Base-by-base conservation (phyloP, 2,797 vertebrate species). In the Falco naumanni region DNA sequence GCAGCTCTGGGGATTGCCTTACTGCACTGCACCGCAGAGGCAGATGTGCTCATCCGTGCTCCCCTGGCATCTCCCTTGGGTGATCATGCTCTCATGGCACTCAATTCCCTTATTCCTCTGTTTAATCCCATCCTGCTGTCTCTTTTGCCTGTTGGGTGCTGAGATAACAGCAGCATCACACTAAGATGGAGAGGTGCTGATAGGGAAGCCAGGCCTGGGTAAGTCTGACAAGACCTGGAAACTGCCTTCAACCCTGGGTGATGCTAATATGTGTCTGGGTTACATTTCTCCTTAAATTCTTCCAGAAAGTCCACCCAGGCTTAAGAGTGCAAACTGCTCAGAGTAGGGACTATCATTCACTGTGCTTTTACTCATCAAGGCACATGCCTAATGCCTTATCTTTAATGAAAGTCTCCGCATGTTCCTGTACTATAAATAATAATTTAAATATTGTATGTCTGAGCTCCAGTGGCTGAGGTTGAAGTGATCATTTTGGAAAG, bases 401-500 rank as follows among this genome's bases (percentile, higher is more conserved):
- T 91, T 96, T 96, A 95, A 94, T 95, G 94, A 95, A 95, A 96
- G 72, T 92, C 93, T 88, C 93, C 3, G 29, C 89, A 45, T 95
- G 92, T 97, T 97, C 93, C 94, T 94, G 94, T 88, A 93, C 96
- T 96, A 97, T 97, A 97, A 97, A 96, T 97, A 96, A 96, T 96
- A 97, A 97, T 96, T 97, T 97, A 96, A 97, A 97, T 97, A 96
- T 97, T 96, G 96, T 96, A 97, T 95, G 93, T 89, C 96, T 95
- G 84, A 94, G 96, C 92, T 96, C 87, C 96, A 96, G 82, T 94
- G 93, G 94, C 92, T 96, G 94, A 95, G 89, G 90, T 95, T 97
- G 96, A 97, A 97, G 96, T 95, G 92, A 97, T 97, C 96, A 94
- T 84, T 97, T 97, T 92, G 68, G 84, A 97, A 96, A 81, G 89